phyloP scores from a whole-genome alignment of 2,888 invertebrate genomes.

The Trissonchulus latispiculum region DNA sequence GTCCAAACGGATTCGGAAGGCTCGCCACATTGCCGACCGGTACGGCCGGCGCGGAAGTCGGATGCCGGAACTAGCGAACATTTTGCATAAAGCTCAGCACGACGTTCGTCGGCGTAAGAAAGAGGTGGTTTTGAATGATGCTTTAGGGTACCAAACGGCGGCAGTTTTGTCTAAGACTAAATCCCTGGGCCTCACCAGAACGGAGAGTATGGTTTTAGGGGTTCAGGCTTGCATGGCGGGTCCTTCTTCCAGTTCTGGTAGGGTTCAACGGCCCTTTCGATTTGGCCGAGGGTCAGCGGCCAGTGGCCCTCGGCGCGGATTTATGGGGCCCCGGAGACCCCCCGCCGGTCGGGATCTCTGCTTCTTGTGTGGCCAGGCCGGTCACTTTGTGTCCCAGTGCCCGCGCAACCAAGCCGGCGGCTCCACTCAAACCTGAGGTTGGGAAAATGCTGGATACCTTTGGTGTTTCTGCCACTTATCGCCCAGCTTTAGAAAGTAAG shows the following conservation, averaged over 20 bases:
- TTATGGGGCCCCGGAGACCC: background rate
- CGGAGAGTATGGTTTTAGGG: background rate
- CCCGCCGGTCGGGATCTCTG: background rate
- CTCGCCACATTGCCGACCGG: background rate
- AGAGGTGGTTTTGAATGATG: background rate
- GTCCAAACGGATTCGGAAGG: background rate
- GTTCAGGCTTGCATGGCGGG: background rate
- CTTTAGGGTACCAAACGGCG: constrained; percentile 6
- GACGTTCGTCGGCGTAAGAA: background rate
- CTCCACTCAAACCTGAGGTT: background rate
- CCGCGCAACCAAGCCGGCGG: background rate
- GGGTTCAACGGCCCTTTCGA: constrained; percentile 4
- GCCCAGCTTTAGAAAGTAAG: too few relatives aligned
- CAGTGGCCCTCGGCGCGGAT: background rate
- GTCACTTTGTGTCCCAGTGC: background rate
- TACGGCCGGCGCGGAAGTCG: background rate
- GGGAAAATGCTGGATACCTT: too few relatives aligned
- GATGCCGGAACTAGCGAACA: background rate
- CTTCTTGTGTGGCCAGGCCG: background rate
- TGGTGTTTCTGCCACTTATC: too few relatives aligned
- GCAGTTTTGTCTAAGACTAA: background rate
- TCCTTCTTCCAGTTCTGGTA: background rate
- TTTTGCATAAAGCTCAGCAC: background rate
- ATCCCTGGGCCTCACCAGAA: background rate
- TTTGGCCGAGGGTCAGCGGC: background rate